These are phyloP conservation scores for Ecliptopera silaceata DNA, from an alignment of 2,888 invertebrate genomes.

Conservation along the genomic window DNA sequence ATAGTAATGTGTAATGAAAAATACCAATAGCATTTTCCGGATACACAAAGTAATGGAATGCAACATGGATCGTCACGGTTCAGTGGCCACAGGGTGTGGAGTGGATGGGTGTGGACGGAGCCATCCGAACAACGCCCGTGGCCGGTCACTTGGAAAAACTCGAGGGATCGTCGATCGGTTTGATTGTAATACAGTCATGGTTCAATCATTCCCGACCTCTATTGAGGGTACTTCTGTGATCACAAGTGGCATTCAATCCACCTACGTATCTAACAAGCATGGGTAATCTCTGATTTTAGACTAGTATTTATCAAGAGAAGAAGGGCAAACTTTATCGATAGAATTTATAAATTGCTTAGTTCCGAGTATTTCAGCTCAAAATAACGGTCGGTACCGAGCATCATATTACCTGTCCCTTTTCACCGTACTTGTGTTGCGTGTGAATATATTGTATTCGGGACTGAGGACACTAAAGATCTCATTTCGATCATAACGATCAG, in stretches of 20 bases:
- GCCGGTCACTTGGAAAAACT: conserved; percentile 37
- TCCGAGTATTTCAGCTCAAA: too few relatives aligned
- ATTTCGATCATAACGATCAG: conserved; percentile 2
- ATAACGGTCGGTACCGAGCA: background rate
- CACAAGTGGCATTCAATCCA: conserved; percentile 6
- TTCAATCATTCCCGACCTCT: conserved; percentile 22
- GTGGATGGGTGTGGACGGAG: conserved; percentile 48
- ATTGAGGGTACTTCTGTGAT: conserved; percentile 13
- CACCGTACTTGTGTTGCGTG: too few relatives aligned
- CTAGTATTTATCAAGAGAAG: too few relatives aligned
- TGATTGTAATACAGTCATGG: conserved; percentile 37
- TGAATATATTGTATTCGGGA: too few relatives aligned
- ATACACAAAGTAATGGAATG: conserved; percentile 26
- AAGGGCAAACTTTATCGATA: too few relatives aligned
- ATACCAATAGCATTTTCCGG: conserved; percentile 6
- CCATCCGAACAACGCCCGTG: conserved; percentile 47
- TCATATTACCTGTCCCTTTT: background rate
- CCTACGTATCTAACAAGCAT: background rate
- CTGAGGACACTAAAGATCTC: background rate
- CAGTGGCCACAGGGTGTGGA: conserved; percentile 38
- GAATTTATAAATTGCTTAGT: too few relatives aligned
- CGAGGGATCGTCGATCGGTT: conserved; percentile 32
- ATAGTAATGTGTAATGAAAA: background rate
- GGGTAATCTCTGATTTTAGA: background rate
- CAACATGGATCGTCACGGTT: conserved; percentile 28